Evolutionary conservation across 2,888 invertebrate genomes (phyloP).

Genomic region (Rhabditoides inermis): DNA sequence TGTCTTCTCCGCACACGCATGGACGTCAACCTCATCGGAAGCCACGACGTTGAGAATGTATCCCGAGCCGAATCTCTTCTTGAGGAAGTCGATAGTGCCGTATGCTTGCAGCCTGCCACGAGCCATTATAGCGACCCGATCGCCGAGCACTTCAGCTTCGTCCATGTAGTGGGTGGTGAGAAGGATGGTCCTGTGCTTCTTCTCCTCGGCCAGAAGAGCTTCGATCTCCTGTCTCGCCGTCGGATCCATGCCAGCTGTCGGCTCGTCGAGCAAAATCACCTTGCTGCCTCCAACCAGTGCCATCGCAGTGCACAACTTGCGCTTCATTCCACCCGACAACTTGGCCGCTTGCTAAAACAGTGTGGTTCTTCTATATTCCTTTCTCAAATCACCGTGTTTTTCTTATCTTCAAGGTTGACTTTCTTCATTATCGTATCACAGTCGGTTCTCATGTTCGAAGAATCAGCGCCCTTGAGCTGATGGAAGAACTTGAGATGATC

Average conservation of each 20-base stretch:
- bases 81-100: constrained; percentile 36
- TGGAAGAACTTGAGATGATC: constrained; percentile 46
- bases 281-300: constrained; percentile 36
- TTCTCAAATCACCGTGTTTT: constrained; percentile 15
- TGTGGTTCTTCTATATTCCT: too few species aligned
- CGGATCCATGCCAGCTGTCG: too few species aligned
- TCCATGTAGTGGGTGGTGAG: constrained; percentile 42
- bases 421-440: constrained; percentile 21
- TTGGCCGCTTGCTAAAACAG: constrained; percentile 15
- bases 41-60: constrained; percentile 38
- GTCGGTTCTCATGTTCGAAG: constrained; percentile 8
- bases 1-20: too few species aligned
- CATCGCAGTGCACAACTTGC: constrained; percentile 46
- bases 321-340: constrained; percentile 49
- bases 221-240: too few species aligned
- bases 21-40: too few species aligned
- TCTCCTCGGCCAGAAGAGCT: too few species aligned
- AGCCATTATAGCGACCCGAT: constrained; percentile 42
- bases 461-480: constrained; percentile 32
- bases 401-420: constrained; percentile 27
- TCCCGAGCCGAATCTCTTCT: constrained; percentile 40
- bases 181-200: constrained; percentile 36
- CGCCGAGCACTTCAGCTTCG: constrained; percentile 36
- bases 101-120: constrained; percentile 37
- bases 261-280: constrained; percentile 44